Evolutionary conservation across 2,888 invertebrate species (phyloP).

Genomic region (Nudaria mundana): DNA sequence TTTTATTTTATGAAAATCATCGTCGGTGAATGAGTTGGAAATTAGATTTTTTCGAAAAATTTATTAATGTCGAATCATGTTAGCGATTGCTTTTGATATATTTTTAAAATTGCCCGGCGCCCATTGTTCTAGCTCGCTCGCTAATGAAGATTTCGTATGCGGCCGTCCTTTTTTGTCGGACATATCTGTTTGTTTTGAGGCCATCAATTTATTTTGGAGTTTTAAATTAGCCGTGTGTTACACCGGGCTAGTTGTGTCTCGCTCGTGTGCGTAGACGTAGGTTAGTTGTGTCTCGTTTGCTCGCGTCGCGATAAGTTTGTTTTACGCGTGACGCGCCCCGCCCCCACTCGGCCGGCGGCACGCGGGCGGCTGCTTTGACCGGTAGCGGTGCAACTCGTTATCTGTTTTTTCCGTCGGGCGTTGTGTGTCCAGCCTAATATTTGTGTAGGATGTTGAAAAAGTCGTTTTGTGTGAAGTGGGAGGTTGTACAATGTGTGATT

Average conservation of each 20-base stretch:
- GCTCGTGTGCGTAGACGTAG: constrained; percentile 21
- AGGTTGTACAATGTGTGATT: constrained; percentile 48
- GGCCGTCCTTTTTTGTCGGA: constrained; percentile 76
- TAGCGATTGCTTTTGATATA: constrained; percentile 59
- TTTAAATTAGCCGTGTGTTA: constrained; percentile 72
- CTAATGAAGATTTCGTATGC: constrained; percentile 72
- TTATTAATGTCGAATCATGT: constrained; percentile 69
- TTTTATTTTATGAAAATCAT: constrained; percentile 65
- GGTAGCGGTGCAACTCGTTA: constrained; percentile 74
- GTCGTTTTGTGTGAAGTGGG: constrained; percentile 66
- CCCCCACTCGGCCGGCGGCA: constrained; percentile 62
- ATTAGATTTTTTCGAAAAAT: constrained; percentile 50
- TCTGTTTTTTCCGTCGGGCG: constrained; percentile 63
- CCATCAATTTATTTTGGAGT: constrained; percentile 77
- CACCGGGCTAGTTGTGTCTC: constrained; percentile 58
- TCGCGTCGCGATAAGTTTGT: constrained; percentile 69
- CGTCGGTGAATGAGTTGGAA: constrained; percentile 61
- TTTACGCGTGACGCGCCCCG: constrained; percentile 79
- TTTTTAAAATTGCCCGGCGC: constrained; percentile 58
- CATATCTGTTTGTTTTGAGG: constrained; percentile 79
- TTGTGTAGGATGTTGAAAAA: constrained; percentile 70
- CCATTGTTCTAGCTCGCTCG: constrained; percentile 60
- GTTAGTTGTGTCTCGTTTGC: constrained; percentile 50
- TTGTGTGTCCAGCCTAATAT: constrained; percentile 75
- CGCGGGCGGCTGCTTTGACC: constrained; percentile 69